Base-by-base conservation (phyloP, 2,888 invertebrate genomes). In the Phortica magna region DNA sequence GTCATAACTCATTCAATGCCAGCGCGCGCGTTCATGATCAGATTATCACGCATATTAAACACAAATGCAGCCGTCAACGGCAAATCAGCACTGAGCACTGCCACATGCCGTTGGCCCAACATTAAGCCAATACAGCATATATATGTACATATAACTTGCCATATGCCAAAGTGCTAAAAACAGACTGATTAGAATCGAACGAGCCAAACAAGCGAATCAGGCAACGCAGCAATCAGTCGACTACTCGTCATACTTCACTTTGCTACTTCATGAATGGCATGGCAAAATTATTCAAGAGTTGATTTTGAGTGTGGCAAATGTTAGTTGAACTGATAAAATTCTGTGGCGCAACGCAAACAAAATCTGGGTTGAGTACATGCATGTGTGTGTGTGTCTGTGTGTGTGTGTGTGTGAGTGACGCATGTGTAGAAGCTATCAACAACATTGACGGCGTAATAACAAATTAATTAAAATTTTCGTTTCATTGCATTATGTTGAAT, bases 391-490 rank as follows among this genome's bases (percentile, higher is more conserved):
- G 10, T 48, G 10, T 43, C 43, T 10, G 10, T 43, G 7, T 43
- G 10, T 7, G 7, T 43, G 43, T 43, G 43, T 43, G 43, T 6
- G 43, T 7, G 43, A 3, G 14, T 48, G 10, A 14, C 48, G 19
- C 57, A 14, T 5, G 48, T 14, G 48, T n/a, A 7, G n/a, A 57
- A 14, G n/a, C n/a, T 57, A 57, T 57, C 57, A 57, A n/a, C 17
- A 17, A 48, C 9, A 48, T 48, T 6, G n/a, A n/a, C 57, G 19
- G 17, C 57, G 19, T n/a, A 57, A 19, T 57, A 17, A 6, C 57
- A 57, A 57, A 57, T 57, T 57, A 57, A 57, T 57, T 57, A 57
- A 57, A 57, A 57, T 57, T 57, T 57, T 19, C 57, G 9, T 57
- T 57, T 57, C 48, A 48, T 14, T 48, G n/a, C 19, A 7, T 57